Base-by-base conservation (phyloP, 2,113 vertebrate genomes). In the Zosterops pallidus region DNA sequence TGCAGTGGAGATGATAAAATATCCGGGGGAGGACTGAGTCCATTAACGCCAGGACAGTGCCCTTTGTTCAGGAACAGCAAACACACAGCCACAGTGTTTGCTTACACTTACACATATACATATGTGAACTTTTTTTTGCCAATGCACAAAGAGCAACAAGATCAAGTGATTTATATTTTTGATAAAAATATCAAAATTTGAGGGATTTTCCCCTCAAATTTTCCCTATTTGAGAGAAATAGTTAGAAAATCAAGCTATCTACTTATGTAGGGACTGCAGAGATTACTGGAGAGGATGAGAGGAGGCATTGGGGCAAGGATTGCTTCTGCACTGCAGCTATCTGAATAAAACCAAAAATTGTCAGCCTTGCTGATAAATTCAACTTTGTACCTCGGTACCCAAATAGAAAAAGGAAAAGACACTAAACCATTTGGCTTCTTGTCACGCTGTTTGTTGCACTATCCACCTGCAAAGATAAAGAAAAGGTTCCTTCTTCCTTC, bases 21-120 rank as follows among this genome's bases (percentile, higher is more conserved):
- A 37, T 15, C 24, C 24, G 68, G 50, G 49, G 37, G 39, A 69
- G 24, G 59, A 28, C 25, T 46, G 29, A 11, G 49, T 60, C 44
- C 83, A 28, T 44, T 60, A 28, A 72, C 16, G 19, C 41, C 28
- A n/a, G 25, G 29, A 35, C n/a, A 74, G 31, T 4, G n/a, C 33
- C 22, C 31, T 81, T 65, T 62, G 50, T 10, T 69, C 24, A 69
- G 68, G 49, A 81, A 6, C 14, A 86, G 63, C 47, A 76, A 68
- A 80, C 25, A 53, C 31, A 28, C 35, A 10, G 21, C 12, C 2
- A 1, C 28, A 33, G 41, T 19, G 16, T 65, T 83, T 74, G 9
- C 31, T 64, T 81, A 26, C 0, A 1, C 49, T 6, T 1, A 33
- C 33, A 33, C 6, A 11, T 17, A 4, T 9, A 33, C 52, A 17